phyloP scores from a whole-genome alignment of 2,888 invertebrate species.

The Blastobasis adustella region DNA sequence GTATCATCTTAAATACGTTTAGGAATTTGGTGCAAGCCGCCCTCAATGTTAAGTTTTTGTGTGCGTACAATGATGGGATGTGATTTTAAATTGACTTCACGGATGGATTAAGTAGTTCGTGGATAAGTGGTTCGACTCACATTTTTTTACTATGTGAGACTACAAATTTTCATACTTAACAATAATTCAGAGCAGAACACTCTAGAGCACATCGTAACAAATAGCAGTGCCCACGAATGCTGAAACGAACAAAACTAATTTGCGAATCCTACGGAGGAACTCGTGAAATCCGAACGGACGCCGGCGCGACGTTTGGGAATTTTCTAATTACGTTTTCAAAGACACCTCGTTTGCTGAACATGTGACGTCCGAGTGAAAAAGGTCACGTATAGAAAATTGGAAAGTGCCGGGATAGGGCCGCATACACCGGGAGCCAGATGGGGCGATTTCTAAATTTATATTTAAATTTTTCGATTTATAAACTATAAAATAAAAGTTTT shows the following conservation, averaged over 20 bases:
- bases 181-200: too few species aligned
- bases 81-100: too few species aligned
- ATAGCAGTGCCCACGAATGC: neutral
- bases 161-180: too few species aligned
- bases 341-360: slow-evolving; percentile 70
- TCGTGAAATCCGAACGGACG: slow-evolving; percentile 40
- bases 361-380: slow-evolving; percentile 67
- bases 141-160: too few species aligned
- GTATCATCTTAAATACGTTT: too few species aligned
- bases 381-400: slow-evolving; percentile 71
- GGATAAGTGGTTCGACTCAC: too few species aligned
- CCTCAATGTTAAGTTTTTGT: too few species aligned
- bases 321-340: slow-evolving; percentile 75
- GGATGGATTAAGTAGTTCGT: too few species aligned
- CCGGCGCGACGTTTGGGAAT: slow-evolving; percentile 63
- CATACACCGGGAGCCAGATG: slow-evolving; percentile 31
- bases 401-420: slow-evolving; percentile 28
- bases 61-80: too few species aligned
- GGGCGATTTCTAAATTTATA: slow-evolving; percentile 28
- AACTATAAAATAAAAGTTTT: too few species aligned
- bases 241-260: slow-evolving; percentile 52
- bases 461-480: too few species aligned
- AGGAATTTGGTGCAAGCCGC: too few species aligned
- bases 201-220: neutral
- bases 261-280: slow-evolving; percentile 33